Evolutionary conservation across 2,797 vertebrate genomes (phyloP).

Genomic region (Crenichthys baileyi): DNA sequence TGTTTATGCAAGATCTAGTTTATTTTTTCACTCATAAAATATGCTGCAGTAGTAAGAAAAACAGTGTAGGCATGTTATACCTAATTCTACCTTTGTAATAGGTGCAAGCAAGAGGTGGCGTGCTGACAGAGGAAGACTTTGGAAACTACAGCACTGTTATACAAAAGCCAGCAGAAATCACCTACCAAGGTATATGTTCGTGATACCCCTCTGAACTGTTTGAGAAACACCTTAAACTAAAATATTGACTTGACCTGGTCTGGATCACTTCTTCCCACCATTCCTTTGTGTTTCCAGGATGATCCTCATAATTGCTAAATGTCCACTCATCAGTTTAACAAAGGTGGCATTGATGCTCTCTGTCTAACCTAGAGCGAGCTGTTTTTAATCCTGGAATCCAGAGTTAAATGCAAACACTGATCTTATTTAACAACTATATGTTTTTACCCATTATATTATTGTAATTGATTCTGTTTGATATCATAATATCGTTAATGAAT

Average conservation of each 20-base stretch:
- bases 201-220: neutral
- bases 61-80: neutral
- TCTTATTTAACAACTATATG: neutral
- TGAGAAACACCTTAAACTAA: neutral
- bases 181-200: conserved; percentile 87
- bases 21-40: neutral
- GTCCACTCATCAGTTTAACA: neutral
- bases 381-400: neutral
- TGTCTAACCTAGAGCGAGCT: neutral
- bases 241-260: neutral
- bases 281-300: conserved; percentile 1
- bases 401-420: neutral
- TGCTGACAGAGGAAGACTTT: conserved; percentile 92
- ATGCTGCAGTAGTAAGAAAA: neutral
- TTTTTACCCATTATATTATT: conserved; percentile 2
- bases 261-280: neutral
- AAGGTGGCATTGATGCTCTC: neutral
- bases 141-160: conserved; percentile 89
- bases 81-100: conserved; percentile 57
- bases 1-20: too few relatives aligned
- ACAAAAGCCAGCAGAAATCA: conserved; percentile 87
- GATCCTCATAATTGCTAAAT: neutral
- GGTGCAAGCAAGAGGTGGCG: conserved; percentile 87
- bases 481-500: neutral
- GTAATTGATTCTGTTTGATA: neutral